Evolutionary conservation across 2,888 invertebrate species (phyloP).

Genomic region (Tetrapedia diversipes): DNA sequence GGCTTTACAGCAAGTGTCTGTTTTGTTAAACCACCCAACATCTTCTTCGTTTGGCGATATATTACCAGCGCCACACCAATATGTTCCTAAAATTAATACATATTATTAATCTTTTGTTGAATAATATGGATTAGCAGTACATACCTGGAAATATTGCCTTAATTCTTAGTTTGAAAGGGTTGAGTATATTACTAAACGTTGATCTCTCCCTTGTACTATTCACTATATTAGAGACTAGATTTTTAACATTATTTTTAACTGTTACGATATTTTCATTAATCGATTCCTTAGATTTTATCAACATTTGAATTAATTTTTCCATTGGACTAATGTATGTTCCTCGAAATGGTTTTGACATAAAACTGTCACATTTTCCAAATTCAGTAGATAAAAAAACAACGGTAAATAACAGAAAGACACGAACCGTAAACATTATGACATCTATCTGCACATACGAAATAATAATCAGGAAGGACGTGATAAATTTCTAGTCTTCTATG

Average conservation of each 20-base stretch:
- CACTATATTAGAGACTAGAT: background rate
- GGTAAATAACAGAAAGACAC: background rate
- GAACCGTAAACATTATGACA: background rate
- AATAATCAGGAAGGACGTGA: too few species aligned
- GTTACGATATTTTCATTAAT: constrained; percentile 8
- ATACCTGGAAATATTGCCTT: constrained; percentile 86
- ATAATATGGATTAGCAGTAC: background rate
- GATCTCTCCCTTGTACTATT: constrained; percentile 65
- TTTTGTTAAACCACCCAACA: constrained; percentile 86
- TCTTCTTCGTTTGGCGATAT: constrained; percentile 85
- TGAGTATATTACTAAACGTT: constrained; percentile 82
- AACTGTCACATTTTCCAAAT: background rate
- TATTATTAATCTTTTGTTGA: background rate
- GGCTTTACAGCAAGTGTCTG: constrained; percentile 88
- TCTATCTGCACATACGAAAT: background rate
- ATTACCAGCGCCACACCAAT: constrained; percentile 90
- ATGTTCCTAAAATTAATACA: constrained; percentile 85
- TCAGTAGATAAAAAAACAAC: background rate
- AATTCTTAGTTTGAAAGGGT: constrained; percentile 84
- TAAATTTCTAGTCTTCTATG: too few species aligned
- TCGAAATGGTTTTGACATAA: background rate
- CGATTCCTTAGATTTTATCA: constrained; percentile 21
- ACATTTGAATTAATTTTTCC: constrained; percentile 52
- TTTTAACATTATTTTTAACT: constrained; percentile 8
- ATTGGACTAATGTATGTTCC: constrained; percentile 41